Evolutionary conservation across 2,113 vertebrate genomes (phyloP), one percentile per base, ranked within the genome.

Genomic region (Micronycteris hirsuta): DNA sequence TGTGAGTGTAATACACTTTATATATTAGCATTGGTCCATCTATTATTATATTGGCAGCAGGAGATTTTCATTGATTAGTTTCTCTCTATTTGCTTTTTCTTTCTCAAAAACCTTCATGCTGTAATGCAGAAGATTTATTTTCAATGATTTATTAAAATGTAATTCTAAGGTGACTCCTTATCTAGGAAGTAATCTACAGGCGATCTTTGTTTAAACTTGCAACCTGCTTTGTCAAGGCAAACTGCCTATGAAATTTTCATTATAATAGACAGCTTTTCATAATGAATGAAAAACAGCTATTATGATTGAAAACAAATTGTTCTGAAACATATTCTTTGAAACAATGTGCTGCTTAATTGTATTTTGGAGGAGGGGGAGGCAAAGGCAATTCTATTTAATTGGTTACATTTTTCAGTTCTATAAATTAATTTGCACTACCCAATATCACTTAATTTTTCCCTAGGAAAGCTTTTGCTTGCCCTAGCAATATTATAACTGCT

Each of bases 61-160:
- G 97, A 98, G 97, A 98, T 98, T 98, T 98, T 98, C 98, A 99
- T 98, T 98, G 98, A 98, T 98, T 88, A 96, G 96, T 98, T 98
- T 97, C 98, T 97, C 97, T 98, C 96, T 98, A 98, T 98, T 98
- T 98, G 97, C 96, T 97, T 98, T 98, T 98, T 89, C 97, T 96
- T 97, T 96, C 97, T 97, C 97, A 96, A 97, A 98, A 98, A 98
- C 97, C 97, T 97, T 98, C 67, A 87, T 97, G 98, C 96, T 97
- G 98, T 98, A 98, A 98, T 98, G 97, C 97, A 94, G 98, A 98
- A 98, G 98, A 98, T 98, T 98, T 98, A 98, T 98, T 98, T 98
- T 98, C 98, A 98, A 98, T 98, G 98, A 99, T 98, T 98, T 98
- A 99, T 99, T 98, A 98, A 98, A 98, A 98, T 98, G 98, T 98